Evolutionary conservation across 1,140 invertebrate species (phyloP).

Genomic region (Drosophila auraria): DNA sequence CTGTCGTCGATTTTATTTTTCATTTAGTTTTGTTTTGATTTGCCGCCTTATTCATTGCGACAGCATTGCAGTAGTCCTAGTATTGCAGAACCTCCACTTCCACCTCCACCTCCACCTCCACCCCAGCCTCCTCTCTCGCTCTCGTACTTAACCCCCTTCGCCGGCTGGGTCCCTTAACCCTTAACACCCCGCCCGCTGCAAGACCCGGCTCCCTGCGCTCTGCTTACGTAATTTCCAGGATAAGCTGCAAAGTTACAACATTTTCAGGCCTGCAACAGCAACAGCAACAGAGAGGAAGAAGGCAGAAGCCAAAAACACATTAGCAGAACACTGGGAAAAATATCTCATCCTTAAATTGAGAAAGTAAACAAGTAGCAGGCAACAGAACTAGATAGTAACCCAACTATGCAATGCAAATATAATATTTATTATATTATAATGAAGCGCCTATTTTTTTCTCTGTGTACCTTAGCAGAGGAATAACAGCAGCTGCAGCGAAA

Average conservation of each 20-base stretch:
- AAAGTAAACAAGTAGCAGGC: no score
- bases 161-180: constrained; percentile 15
- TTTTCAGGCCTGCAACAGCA: constrained; percentile 66
- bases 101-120: not conserved
- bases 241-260: constrained; percentile 83
- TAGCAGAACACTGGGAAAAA: constrained; percentile 14
- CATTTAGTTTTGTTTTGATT: constrained; percentile 83
- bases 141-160: constrained; percentile 14
- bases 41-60: constrained; percentile 83
- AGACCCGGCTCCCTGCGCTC: constrained; percentile 49
- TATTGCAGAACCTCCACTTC: constrained; percentile 39
- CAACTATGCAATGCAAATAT: no score
- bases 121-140: not conserved
- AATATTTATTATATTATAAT: no score
- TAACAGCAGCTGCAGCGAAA: constrained; percentile 1
- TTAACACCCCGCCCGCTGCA: constrained; percentile 13
- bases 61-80: constrained; percentile 81
- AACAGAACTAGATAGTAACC: no score
- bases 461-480: not conserved
- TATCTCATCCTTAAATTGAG: not conserved
- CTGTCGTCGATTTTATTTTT: constrained; percentile 80
- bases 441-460: not conserved
- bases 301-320: not conserved
- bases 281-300: constrained; percentile 39
- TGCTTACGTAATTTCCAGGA: constrained; percentile 83